phyloP scores from a whole-genome alignment of 2,888 invertebrate genomes.

The Drosophila percnosoma region DNA sequence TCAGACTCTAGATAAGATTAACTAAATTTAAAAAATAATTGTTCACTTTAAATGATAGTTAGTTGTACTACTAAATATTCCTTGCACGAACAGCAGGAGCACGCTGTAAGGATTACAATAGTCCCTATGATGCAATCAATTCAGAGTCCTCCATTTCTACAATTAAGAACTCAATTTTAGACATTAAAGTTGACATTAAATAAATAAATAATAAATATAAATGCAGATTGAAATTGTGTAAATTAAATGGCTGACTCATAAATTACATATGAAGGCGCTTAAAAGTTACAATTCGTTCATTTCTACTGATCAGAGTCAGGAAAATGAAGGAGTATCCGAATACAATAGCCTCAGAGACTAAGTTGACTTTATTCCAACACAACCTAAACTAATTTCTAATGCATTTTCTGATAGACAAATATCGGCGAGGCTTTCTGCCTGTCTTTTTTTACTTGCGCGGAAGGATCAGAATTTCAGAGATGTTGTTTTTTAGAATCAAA shows the following conservation, averaged over 20 bases:
- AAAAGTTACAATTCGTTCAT: neutral
- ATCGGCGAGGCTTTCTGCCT: neutral
- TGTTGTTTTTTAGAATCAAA: neutral
- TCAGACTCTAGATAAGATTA: conserved; percentile 29
- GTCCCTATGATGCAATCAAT: no score
- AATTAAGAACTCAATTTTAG: no score
- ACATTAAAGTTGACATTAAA: no score
- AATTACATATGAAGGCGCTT: neutral
- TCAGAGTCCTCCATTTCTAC: no score
- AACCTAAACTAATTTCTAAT: neutral
- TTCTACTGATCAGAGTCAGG: neutral
- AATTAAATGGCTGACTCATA: neutral
- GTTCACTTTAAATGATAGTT: neutral
- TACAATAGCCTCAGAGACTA: no score
- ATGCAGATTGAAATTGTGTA: neutral
- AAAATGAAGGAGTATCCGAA: no score
- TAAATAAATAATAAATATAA: neutral
- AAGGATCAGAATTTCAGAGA: neutral
- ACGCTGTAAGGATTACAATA: no score
- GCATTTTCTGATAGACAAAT: neutral
- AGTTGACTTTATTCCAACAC: no score
- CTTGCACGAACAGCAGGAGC: no score
- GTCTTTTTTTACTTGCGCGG: neutral
- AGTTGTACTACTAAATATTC: neutral
- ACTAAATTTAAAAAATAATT: neutral